Conservation (phyloP, 2,113 vertebrate species). For the Mus pahari region DNA sequence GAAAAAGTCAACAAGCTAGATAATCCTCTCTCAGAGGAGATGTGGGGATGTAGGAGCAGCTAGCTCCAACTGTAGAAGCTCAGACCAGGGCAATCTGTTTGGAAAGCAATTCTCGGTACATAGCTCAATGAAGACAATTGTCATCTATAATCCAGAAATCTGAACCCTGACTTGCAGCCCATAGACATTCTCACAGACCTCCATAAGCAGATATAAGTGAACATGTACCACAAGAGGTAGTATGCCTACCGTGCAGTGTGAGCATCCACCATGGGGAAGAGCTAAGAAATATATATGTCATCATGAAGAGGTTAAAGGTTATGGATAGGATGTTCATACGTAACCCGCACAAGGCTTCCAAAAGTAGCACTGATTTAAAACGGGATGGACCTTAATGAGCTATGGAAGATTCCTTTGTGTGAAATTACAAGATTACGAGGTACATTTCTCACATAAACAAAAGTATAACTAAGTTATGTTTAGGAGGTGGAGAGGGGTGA, state of each 20-base stretch:
- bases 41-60: background rate
- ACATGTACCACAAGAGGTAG: background rate
- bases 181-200: background rate
- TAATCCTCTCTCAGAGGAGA: background rate
- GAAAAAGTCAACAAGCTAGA: background rate
- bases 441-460: background rate
- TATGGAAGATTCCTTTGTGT: background rate
- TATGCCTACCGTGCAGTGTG: background rate
- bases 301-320: background rate
- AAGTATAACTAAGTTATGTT: background rate
- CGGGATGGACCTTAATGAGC: background rate
- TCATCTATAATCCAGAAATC: background rate
- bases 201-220: background rate
- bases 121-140: background rate
- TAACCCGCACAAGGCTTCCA: background rate
- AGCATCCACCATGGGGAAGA: background rate
- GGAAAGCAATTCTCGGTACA: background rate
- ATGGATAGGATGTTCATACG: background rate
- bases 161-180: background rate
- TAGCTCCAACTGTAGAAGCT: background rate
- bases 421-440: slow-evolving; percentile 7
- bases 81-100: background rate
- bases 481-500: background rate
- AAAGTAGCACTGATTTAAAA: background rate
- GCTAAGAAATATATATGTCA: background rate